Conservation (phyloP, 2,113 vertebrate species). For the Chinchilla lanigera region DNA sequence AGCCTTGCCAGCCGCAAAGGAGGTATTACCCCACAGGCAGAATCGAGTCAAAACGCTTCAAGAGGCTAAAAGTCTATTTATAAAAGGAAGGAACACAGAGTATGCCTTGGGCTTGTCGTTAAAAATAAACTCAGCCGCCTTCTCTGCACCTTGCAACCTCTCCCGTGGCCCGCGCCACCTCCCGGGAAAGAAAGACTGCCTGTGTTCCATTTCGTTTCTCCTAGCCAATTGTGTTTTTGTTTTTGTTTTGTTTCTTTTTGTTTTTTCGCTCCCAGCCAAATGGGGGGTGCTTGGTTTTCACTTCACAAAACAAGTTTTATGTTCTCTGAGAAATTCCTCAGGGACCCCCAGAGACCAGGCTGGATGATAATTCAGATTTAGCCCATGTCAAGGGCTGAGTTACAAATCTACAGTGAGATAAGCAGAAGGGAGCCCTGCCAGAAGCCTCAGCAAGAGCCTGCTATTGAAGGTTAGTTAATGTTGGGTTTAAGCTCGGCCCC, state of each 20-base stretch:
- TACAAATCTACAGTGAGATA: neutral
- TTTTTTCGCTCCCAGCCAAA: slow-evolving; percentile 27
- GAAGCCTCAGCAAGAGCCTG: neutral
- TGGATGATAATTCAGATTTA: slow-evolving; percentile 29
- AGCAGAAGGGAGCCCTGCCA: neutral
- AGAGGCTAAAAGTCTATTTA: slow-evolving; percentile 77
- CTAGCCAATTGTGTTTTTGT: neutral
- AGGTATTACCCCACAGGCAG: slow-evolving; percentile 66
- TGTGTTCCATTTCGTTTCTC: slow-evolving; percentile 33
- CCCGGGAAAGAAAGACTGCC: slow-evolving; percentile 22
- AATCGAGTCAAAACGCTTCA: slow-evolving; percentile 67
- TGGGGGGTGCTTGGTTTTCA: slow-evolving; percentile 21
- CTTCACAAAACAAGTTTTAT: slow-evolving; percentile 38
- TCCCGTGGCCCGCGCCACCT: neutral
- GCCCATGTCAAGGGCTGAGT: neutral
- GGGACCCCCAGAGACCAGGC: neutral
- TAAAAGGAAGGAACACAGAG: slow-evolving; percentile 75
- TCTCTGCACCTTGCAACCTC: slow-evolving; percentile 17
- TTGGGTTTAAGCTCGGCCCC: neutral
- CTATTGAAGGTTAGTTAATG: neutral
- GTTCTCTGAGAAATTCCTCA: slow-evolving; percentile 30
- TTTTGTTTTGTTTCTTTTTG: neutral
- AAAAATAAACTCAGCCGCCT: slow-evolving; percentile 76
- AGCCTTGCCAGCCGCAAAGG: slow-evolving; percentile 66
- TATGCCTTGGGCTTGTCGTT: slow-evolving; percentile 60